Conservation (phyloP, 2,113 vertebrate species). For the Elachura formosa region DNA sequence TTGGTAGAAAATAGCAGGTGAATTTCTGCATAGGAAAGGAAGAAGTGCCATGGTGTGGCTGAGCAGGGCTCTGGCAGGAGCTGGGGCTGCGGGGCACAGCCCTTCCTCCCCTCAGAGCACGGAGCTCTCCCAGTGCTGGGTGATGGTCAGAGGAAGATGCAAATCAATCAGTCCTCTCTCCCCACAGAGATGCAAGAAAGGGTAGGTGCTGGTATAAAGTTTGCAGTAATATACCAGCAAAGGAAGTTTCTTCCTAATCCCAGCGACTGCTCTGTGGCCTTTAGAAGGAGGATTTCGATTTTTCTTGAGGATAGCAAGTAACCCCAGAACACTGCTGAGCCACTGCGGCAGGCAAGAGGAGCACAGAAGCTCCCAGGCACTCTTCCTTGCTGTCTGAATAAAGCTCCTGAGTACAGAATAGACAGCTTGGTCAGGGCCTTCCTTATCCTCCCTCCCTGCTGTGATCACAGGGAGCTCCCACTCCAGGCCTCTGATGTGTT, state of each 20-base stretch:
- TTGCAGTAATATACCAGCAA: neutral
- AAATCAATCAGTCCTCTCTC: neutral
- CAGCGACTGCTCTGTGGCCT: neutral
- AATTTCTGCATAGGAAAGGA: neutral
- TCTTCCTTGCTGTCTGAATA: neutral
- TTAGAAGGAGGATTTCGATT: neutral
- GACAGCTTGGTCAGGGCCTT: constrained; percentile 19
- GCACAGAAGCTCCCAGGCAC: neutral
- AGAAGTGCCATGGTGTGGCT: neutral
- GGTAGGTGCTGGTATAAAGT: neutral
- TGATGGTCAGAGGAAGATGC: neutral
- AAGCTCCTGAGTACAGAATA: neutral
- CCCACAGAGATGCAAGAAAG: neutral
- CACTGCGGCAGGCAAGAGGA: neutral
- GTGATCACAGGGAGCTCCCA: constrained; percentile 12
- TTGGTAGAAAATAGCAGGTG: neutral
- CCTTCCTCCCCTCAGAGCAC: neutral
- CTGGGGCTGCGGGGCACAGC: neutral
- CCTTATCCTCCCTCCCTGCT: constrained; percentile 9
- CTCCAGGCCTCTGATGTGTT: constrained; percentile 17
- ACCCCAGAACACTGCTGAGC: neutral
- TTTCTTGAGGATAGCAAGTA: constrained; percentile 1
- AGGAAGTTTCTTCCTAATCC: neutral
- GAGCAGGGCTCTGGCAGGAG: neutral
- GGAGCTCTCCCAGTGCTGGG: neutral